Conservation (phyloP, 2,113 vertebrate genomes). For the Thunnus thynnus region DNA sequence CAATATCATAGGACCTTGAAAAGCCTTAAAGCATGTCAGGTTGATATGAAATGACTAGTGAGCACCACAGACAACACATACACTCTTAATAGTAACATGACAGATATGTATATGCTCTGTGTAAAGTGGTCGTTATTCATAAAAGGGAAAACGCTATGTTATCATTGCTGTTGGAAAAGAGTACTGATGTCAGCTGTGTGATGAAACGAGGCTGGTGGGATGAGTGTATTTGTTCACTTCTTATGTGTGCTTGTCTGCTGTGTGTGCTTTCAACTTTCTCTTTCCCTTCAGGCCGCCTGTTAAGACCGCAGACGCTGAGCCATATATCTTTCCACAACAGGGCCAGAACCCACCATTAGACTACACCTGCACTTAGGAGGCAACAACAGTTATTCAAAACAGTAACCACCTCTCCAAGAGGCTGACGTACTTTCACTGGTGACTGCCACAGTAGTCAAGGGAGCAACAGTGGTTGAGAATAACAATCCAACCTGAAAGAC, state of each 20-base stretch:
- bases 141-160: not conserved
- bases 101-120: not conserved
- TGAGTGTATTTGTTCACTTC: not conserved
- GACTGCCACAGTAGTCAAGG: slow-evolving; percentile 20
- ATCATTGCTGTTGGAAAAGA: not conserved
- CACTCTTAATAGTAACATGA: not conserved
- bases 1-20: not conserved
- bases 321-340: slow-evolving; percentile 44
- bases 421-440: slow-evolving; percentile 21
- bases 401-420: not conserved
- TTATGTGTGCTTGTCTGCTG: no score
- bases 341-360: slow-evolving; percentile 55
- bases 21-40: no score
- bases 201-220: slow-evolving; percentile 5
- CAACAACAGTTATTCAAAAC: slow-evolving; percentile 34
- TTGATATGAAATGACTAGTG: no score
- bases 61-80: no score
- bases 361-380: slow-evolving; percentile 58
- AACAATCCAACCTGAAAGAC: slow-evolving; percentile 19
- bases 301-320: slow-evolving; percentile 12
- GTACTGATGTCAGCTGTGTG: not conserved
- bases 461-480: slow-evolving; percentile 11
- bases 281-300: slow-evolving; percentile 32
- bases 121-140: not conserved
- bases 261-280: slow-evolving; percentile 37